These are phyloP conservation scores for Phrynosoma blainvillii DNA, from an alignment of 2,113 vertebrate species.

Conservation along the genomic window DNA sequence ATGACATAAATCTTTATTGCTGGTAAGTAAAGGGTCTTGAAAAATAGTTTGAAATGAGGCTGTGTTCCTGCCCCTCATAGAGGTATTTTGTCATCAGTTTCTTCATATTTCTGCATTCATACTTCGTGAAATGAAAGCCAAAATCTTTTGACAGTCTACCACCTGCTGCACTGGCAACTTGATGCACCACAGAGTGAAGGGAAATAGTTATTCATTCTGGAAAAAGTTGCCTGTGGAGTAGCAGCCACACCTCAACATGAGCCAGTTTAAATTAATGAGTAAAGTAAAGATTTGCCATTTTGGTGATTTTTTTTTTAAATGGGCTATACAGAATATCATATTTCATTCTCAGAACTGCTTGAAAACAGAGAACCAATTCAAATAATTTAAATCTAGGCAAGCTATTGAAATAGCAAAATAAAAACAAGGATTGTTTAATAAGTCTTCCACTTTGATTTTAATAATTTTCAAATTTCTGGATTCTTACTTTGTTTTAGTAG, in stretches of 20 bases:
- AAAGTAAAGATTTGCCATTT: not conserved
- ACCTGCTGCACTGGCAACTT: constrained; percentile 37
- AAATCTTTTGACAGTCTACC: constrained; percentile 35
- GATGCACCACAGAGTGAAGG: constrained; percentile 14
- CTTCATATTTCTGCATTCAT: constrained; percentile 8
- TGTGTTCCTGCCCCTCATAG: not conserved
- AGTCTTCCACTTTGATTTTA: not conserved
- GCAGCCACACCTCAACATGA: not conserved
- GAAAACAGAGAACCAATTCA: not conserved
- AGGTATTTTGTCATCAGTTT: constrained; percentile 23
- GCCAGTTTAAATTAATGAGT: not conserved
- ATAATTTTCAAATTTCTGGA: not conserved
- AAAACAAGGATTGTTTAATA: not conserved
- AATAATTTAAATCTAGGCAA: not conserved
- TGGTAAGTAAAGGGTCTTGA: constrained; percentile 10
- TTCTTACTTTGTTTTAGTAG: not conserved
- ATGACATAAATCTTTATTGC: constrained; percentile 39
- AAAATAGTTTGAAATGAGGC: constrained; percentile 10
- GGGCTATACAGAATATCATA: not conserved
- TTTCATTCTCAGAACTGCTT: not conserved
- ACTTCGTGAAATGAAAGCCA: constrained; percentile 30
- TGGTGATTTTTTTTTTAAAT: not conserved
- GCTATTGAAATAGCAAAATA: not conserved
- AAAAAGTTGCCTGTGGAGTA: constrained; percentile 16
- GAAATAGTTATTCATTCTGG: constrained; percentile 26